Percentiles rank a stretch among this genome's conserved stretches.
These are phyloP conservation scores for Naso thynnoides DNA, from an alignment of 2,797 vertebrate genomes.

Conservation along the genomic window DNA sequence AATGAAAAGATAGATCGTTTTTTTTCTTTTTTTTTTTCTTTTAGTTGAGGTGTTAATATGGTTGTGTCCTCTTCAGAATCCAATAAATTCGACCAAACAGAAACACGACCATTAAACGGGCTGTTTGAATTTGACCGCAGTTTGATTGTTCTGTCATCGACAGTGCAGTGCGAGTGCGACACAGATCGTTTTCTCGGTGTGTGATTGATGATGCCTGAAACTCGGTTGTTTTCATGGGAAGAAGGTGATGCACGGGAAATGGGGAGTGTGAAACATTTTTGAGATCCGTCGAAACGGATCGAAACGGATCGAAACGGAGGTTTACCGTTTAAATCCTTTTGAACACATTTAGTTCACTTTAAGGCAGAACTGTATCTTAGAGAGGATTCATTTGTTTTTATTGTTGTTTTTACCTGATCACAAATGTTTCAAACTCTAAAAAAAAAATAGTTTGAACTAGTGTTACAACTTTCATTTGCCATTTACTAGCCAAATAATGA, in stretches of 20 bases:
- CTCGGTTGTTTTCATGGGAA: slow-evolving; percentile 78
- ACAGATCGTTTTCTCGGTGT: slow-evolving; percentile 12
- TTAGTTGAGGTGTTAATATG: background rate
- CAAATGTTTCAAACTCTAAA: background rate
- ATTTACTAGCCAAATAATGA: background rate
- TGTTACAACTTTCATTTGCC: background rate
- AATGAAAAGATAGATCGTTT: background rate
- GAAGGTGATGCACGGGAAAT: slow-evolving; percentile 27
- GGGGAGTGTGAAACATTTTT: slow-evolving; percentile 27
- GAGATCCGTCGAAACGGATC: slow-evolving; percentile 11
- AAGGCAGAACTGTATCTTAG: fast-evolving
- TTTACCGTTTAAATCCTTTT: background rate
- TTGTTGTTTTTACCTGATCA: background rate
- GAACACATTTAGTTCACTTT: background rate
- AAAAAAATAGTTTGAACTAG: no score
- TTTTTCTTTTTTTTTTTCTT: background rate
- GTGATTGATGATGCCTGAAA: slow-evolving; percentile 64
- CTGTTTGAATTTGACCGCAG: background rate
- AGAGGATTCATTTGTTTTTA: background rate
- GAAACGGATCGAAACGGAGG: no score
- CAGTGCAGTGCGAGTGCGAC: slow-evolving; percentile 28
- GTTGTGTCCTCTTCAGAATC: background rate
- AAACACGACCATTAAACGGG: background rate
- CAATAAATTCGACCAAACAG: background rate
- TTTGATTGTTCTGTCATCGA: slow-evolving; percentile 61